Conservation (phyloP, 2,888 invertebrate species). For the Eudemis profundana region DNA sequence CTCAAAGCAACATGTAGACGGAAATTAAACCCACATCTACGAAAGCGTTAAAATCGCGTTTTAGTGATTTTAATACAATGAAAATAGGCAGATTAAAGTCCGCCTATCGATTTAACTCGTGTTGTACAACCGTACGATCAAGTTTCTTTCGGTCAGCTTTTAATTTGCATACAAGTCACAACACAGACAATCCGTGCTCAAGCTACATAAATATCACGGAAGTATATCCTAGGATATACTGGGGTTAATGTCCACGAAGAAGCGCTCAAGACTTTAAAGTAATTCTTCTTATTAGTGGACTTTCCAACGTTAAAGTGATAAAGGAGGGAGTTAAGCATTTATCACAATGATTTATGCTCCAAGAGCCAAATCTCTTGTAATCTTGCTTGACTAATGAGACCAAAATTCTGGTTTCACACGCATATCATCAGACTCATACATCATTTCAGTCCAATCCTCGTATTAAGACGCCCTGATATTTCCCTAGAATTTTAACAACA, state of each 20-base stretch:
- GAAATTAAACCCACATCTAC: too few species aligned
- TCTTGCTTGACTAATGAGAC: conserved; percentile 43
- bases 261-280: conserved; percentile 7
- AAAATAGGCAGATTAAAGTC: background rate
- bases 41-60: too few species aligned
- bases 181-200: conserved; percentile 19
- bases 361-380: conserved; percentile 38
- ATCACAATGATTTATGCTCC: conserved; percentile 43
- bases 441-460: conserved; percentile 27
- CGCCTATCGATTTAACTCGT: background rate
- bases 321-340: conserved; percentile 32
- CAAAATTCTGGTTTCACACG: conserved; percentile 40
- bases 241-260: conserved; percentile 14
- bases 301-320: conserved; percentile 23
- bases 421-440: conserved; percentile 38
- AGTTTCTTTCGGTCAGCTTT: conserved; percentile 19
- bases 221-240: conserved; percentile 17
- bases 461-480: conserved; percentile 15
- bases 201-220: conserved; percentile 15
- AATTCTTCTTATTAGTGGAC: conserved; percentile 8
- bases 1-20: too few species aligned
- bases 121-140: conserved; percentile 6
- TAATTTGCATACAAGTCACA: conserved; percentile 31
- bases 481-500: conserved; percentile 28
- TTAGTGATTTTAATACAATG: too few species aligned